Percentiles rank a stretch among this genome's conserved stretches.
phyloP scores from a whole-genome alignment of 1,140 invertebrate genomes.

The Pentalonia nigronervosa region DNA sequence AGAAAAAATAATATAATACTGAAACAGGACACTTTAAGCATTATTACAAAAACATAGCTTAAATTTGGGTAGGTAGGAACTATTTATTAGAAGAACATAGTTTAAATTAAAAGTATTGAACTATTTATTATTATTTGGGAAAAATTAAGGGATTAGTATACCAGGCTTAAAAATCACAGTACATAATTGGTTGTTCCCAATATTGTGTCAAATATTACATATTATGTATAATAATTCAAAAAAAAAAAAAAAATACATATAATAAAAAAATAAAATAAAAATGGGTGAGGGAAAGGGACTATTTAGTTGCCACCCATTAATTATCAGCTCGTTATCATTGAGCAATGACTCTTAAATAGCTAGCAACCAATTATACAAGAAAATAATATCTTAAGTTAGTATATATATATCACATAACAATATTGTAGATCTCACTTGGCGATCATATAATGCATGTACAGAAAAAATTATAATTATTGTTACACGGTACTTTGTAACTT shows the following conservation, averaged over 20 bases:
- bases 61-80: constrained; percentile 54
- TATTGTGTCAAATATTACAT: constrained; percentile 25
- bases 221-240: constrained; percentile 5
- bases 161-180: constrained; percentile 50
- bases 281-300: not conserved
- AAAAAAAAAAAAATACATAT: not conserved
- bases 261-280: constrained; percentile 22
- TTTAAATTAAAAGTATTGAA: constrained; percentile 46
- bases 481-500: constrained; percentile 50
- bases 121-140: constrained; percentile 39
- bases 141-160: constrained; percentile 40
- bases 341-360: constrained; percentile 31
- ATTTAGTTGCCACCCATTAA: constrained; percentile 2
- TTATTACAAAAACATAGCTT: constrained; percentile 48
- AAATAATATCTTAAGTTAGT: constrained; percentile 36
- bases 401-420: constrained; percentile 55
- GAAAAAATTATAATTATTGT: constrained; percentile 29
- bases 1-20: constrained; percentile 55
- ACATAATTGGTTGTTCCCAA: constrained; percentile 34
- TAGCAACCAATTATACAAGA: constrained; percentile 29
- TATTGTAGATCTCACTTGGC: constrained; percentile 45
- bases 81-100: constrained; percentile 45
- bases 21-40: constrained; percentile 50
- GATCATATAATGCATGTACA: constrained; percentile 50
- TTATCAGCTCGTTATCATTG: constrained; percentile 14